Evolutionary conservation across 53 echinoderm and acorn worm genomes (phyloP), one percentile per base, ranked within the genome.

Genomic region (Mesocentrotus franciscanus): DNA sequence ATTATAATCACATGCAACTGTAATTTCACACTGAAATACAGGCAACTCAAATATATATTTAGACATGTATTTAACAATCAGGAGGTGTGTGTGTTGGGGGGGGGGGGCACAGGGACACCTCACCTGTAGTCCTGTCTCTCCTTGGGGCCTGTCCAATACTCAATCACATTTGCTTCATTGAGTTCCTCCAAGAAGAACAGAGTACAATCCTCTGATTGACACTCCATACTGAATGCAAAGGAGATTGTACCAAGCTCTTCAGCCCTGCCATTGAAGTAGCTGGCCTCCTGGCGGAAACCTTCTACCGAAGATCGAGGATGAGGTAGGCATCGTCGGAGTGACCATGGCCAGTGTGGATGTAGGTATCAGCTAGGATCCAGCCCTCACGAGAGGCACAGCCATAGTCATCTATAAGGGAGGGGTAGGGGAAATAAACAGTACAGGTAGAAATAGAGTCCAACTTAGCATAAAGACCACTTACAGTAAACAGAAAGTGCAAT

Each of bases 241-340:
- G 97, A 96, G 60, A 99, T 95, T 64, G 95, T 95, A 4, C 98
- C 97, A 0, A 99, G 90, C 64, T 96, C 96, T n/a, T 95, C 95
- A 8, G 98, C 97, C 92, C 96, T 95, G 6, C 99, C 99, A n/a
- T 98, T 96, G 66, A 85, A 97, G 62, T 96, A 97, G 56, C 98
- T 97, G 59, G 96, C 97, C 26, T 96, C 92, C 13, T 89, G 92
- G 36, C 90, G 91, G 95, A 98, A 97, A 0, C 97, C 97, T 9
- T 94, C 96, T 9, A 97, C 97, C 1, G 56, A 16, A 99, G 96
- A 57, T 93, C 93, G 11, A 99, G 96, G 85, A 99, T 93, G 0
- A 99, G 97, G 96, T 99, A 99, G 84, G 96, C 98, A 49, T 98
- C 98, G 61, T 99, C 99, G 0, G 98, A 96, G 30, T 97, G 98